Evolutionary conservation across 2,113 vertebrate genomes (phyloP), one percentile per base, ranked within the genome.

Genomic region (Spermophilus dauricus): DNA sequence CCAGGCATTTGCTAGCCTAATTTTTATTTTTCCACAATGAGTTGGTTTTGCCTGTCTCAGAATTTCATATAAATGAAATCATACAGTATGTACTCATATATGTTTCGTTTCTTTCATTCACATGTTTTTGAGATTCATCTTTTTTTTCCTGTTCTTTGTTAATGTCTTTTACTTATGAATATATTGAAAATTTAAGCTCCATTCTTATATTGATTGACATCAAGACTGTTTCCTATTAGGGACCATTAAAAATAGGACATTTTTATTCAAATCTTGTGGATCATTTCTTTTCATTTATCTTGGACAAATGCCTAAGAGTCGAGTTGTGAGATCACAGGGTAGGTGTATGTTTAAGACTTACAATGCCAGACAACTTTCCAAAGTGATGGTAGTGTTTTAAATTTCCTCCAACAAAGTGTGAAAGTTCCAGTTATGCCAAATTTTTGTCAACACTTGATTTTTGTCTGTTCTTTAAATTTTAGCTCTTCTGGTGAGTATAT

Each of bases 381-480:
- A 76, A 78, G 20, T 77, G 28, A 34, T 86, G 83, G 32, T 76
- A 48, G 14, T 48, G n/a, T 91, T 88, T 94, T 65, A 91, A 77
- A 88, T 39, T 83, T 91, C 16, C 16, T 85, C 34, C 39, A 96
- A 26, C 61, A 81, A 58, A 42, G 16, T 53, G 67, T 92, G 84
- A 75, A 85, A 69, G 11, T 81, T 82, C 4, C 3, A 76, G 82
- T 86, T 45, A 78, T 24, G 51, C 26, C 24, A 93, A 34, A 72
- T 42, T 10, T 37, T 92, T 73, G 18, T 42, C 45, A 75, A 4
- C 69, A 12, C 77, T 77, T 87, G 61, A 22, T 39, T 97, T 93
- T 93, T 70, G n/a, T 63, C 77, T 73, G 26, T 97, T 67, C 61
- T 91, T 94, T 88, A 91, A 30, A 91, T 88, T 51, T 39, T 84